Conservation (phyloP, 2,888 invertebrate species). For the Ischnura elegans region DNA sequence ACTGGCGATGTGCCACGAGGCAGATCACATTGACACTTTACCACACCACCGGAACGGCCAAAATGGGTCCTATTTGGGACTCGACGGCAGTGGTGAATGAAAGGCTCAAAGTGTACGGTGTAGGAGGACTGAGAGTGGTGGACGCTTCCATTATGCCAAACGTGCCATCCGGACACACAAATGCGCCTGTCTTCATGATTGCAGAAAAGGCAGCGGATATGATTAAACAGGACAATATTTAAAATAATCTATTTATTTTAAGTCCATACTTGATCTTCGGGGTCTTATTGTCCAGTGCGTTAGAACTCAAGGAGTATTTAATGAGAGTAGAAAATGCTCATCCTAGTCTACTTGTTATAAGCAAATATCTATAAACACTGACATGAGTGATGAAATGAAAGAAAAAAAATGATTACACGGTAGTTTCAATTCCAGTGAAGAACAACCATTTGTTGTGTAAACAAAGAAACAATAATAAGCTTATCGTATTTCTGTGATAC, state of each 20-base stretch:
- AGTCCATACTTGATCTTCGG: neutral
- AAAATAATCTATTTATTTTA: neutral
- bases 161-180: slow-evolving; percentile 72
- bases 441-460: too few species aligned
- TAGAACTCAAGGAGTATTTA: neutral
- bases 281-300: neutral
- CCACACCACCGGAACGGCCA: slow-evolving; percentile 73
- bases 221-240: slow-evolving; percentile 72
- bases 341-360: neutral
- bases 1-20: slow-evolving; percentile 69
- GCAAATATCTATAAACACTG: too few species aligned
- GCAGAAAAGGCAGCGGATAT: slow-evolving; percentile 76
- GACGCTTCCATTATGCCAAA: slow-evolving; percentile 73
- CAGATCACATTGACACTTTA: slow-evolving; percentile 69
- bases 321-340: too few species aligned
- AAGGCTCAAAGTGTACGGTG: slow-evolving; percentile 72
- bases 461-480: too few species aligned
- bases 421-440: too few species aligned
- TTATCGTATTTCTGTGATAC: too few species aligned
- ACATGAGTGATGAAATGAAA: too few species aligned
- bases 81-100: slow-evolving; percentile 72
- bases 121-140: slow-evolving; percentile 71
- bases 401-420: too few species aligned
- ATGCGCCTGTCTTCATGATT: slow-evolving; percentile 75
- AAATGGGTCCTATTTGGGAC: slow-evolving; percentile 74